Base-by-base conservation (phyloP, 1,140 invertebrate species). In the Lordiphosa mommai region DNA sequence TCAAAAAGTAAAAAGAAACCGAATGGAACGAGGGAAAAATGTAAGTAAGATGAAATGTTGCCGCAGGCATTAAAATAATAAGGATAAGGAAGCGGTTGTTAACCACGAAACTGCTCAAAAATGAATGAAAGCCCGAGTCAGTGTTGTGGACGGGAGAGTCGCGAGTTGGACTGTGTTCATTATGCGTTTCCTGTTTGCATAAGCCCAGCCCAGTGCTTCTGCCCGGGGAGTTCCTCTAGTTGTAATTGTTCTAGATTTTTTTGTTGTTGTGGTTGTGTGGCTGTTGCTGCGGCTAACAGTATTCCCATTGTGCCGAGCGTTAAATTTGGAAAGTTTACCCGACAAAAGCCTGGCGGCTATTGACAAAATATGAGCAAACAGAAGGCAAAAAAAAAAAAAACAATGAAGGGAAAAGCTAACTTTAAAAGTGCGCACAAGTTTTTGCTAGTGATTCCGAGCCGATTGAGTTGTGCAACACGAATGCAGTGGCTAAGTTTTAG, bases 11-110 rank as follows among this genome's bases (percentile, higher is more conserved):
- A 52, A 38, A 51, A 51, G 32, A 17, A 16, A 23, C 32, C 1
- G 34, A 10, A 50, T 7, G 23, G 23, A 49, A 30, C 14, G 48
- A 29, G 27, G 47, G 47, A 68, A 63, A 84, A 77, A 77, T 66
- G 77, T 82, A 84, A 84, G 77, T 72, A 82, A 82, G 77, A 82
- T 82, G 77, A 74, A 82, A 82, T 66, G 72, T 68, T 72, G 77
- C 77, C 77, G 77, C 77, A 82, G 77, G 77, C 77, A 82, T 82
- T 82, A 84, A 82, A 82, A 82, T 82, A 82, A 82, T 82, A 82
- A 84, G 77, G 77, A 82, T 82, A 82, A 82, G 77, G 77, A 82
- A 82, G 79, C 77, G 77, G 72, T 82, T 82, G 77, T 82, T 82
- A 82, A 82, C 77, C 77, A 82, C 77, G 77, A 84, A 82, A 82